phyloP scores from a whole-genome alignment of 1,140 invertebrate genomes.

The Drosophila ficusphila region DNA sequence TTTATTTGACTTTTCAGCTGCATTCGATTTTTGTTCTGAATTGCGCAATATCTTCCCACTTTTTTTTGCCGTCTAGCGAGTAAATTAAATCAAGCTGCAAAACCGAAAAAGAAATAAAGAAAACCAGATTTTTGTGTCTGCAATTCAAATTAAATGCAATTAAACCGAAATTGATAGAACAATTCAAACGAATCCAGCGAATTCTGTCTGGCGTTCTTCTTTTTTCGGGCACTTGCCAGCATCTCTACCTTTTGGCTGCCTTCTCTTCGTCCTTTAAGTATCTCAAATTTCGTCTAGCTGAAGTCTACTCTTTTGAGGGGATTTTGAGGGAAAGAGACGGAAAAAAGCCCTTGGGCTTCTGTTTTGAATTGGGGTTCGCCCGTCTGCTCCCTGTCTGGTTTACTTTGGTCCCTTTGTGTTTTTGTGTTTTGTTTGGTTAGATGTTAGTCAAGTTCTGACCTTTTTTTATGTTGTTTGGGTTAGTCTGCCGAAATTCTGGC shows the following conservation, averaged over 20 bases:
- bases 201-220: neutral
- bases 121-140: slow-evolving; percentile 50
- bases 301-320: slow-evolving; percentile 22
- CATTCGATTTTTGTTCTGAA: slow-evolving; percentile 23
- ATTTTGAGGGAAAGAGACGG: slow-evolving; percentile 1
- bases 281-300: slow-evolving; percentile 41
- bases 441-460: slow-evolving; percentile 69
- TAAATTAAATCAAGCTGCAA: slow-evolving; percentile 70
- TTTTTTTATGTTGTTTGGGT: slow-evolving; percentile 40
- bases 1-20: slow-evolving; percentile 29
- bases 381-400: slow-evolving; percentile 62
- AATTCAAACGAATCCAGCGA: slow-evolving; percentile 9
- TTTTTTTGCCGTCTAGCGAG: slow-evolving; percentile 35
- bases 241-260: slow-evolving; percentile 9
- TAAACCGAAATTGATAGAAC: slow-evolving; percentile 62
- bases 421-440: too few relatives aligned
- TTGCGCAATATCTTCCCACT: slow-evolving; percentile 44
- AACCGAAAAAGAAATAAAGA: slow-evolving; percentile 28
- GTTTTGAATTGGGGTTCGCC: slow-evolving; percentile 16
- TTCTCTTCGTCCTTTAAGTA: slow-evolving; percentile 17
- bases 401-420: slow-evolving; percentile 30
- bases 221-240: slow-evolving; percentile 47
- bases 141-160: slow-evolving; percentile 70
- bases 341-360: slow-evolving; percentile 35
- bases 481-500: slow-evolving; percentile 31